Percentiles rank a stretch among this genome's conserved stretches.
phyloP scores from a whole-genome alignment of 2,113 vertebrate genomes.

The Colinus virginianus region DNA sequence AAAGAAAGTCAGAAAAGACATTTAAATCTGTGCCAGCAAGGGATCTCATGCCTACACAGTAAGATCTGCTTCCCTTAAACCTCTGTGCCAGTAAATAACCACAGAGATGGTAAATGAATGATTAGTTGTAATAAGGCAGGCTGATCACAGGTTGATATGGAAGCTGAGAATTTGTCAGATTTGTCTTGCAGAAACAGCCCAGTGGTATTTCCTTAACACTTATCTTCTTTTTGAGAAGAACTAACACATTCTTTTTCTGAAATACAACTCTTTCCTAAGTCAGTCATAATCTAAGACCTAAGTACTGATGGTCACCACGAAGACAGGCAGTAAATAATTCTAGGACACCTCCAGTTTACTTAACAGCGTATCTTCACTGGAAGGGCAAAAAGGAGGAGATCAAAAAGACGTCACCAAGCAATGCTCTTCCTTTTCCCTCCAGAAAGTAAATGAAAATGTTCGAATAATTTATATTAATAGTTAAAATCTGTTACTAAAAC shows the following conservation, averaged over 20 bases:
- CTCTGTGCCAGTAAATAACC: background rate
- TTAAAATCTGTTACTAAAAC: background rate
- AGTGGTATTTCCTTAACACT: background rate
- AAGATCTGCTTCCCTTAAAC: background rate
- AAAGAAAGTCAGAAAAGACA: background rate
- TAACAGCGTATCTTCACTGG: rapidly evolving
- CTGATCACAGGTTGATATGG: background rate
- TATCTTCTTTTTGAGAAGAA: background rate
- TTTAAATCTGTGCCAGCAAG: background rate
- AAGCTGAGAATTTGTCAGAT: background rate
- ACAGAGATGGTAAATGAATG: background rate
- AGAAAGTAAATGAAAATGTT: background rate
- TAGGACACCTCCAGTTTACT: background rate
- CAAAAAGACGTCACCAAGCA: background rate
- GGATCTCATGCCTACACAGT: background rate
- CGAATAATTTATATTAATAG: background rate
- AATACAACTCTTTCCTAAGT: background rate
- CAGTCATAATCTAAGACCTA: background rate
- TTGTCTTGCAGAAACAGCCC: background rate
- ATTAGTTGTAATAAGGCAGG: background rate
- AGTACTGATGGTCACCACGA: background rate
- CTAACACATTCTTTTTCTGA: background rate
- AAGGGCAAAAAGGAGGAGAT: rapidly evolving
- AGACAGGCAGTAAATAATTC: background rate
- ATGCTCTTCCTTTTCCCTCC: background rate